Base-by-base conservation (phyloP, 2,797 vertebrate species). In the Masticophis lateralis region DNA sequence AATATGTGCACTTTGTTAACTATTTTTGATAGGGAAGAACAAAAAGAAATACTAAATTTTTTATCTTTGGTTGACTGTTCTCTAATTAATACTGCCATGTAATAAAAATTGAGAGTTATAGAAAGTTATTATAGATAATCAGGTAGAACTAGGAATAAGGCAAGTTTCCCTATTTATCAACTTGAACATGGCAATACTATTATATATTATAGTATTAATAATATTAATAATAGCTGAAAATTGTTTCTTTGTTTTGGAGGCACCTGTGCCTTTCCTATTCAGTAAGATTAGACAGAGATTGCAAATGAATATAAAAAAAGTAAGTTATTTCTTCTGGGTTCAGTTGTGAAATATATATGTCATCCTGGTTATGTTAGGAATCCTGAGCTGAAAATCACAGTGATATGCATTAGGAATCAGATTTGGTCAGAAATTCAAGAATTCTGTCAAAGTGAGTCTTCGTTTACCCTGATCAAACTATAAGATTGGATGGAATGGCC, bases 391-490 rank as follows among this genome's bases (percentile, higher is more conserved):
- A 92, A 93, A 91, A 93, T 96, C 87, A 28, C 55, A 91, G 2
- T 95, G 86, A 96, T 59, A 13, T 97, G 97, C 95, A 93, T 97
- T 96, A 22, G 94, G 61, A 96, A 53, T 0, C 94, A 95, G 92
- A 53, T 89, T 88, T 98, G 97, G 97, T 96, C 97, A 95, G 94
- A 97, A 94, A 95, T 93, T 3, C 90, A 94, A 91, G 59, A 96
- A 60, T 94, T 96, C 91, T 98, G 97, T 97, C 94, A 96, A 97
- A 96, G 95, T 97, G 96, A 98, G 97, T 97, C 97, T 94, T 89
- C 95, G 89, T 95, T 53, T 22, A 69, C n/a, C 32, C 10, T 32
- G 47, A 27, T 32, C 13, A 37, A 37, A 16, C 16, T 18, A 74
- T 18, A 74, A 20, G 69, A 37, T 74, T 37, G 66, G 14, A 74